phyloP scores from a whole-genome alignment of 2,797 vertebrate genomes.

The Artibeus lituratus region DNA sequence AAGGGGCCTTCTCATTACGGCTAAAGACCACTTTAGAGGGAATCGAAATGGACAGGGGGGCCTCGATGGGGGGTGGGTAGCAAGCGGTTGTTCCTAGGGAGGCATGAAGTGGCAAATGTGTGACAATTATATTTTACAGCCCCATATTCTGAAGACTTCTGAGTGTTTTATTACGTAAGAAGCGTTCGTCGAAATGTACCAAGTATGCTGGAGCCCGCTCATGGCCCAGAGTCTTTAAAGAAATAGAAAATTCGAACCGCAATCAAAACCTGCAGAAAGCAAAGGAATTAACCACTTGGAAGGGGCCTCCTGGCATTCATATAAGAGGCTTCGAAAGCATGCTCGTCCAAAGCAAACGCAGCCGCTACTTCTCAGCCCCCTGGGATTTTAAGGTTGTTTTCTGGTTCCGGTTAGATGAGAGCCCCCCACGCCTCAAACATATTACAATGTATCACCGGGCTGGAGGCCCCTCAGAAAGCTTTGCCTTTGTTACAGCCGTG shows the following conservation, averaged over 20 bases:
- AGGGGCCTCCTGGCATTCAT: neutral
- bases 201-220: neutral
- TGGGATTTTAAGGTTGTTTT: neutral
- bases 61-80: conserved; percentile 76
- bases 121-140: conserved; percentile 82
- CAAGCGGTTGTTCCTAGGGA: conserved; percentile 81
- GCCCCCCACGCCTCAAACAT: neutral
- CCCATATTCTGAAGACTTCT: conserved; percentile 74
- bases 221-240: neutral
- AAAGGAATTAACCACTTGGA: neutral
- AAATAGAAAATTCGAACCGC: conserved; percentile 16
- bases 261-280: neutral
- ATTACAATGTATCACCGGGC: neutral
- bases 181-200: neutral
- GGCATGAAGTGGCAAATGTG: conserved; percentile 81
- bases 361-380: neutral
- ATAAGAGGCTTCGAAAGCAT: neutral
- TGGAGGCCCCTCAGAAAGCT: conserved; percentile 44
- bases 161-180: conserved; percentile 68
- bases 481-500: conserved; percentile 49
- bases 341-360: neutral
- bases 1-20: conserved; percentile 83
- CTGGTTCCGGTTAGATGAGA: conserved; percentile 20
- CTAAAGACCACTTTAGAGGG: conserved; percentile 82
- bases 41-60: conserved; percentile 80